Evolutionary conservation across 2,797 vertebrate species (phyloP).

Genomic region (Pelodytes ibericus): DNA sequence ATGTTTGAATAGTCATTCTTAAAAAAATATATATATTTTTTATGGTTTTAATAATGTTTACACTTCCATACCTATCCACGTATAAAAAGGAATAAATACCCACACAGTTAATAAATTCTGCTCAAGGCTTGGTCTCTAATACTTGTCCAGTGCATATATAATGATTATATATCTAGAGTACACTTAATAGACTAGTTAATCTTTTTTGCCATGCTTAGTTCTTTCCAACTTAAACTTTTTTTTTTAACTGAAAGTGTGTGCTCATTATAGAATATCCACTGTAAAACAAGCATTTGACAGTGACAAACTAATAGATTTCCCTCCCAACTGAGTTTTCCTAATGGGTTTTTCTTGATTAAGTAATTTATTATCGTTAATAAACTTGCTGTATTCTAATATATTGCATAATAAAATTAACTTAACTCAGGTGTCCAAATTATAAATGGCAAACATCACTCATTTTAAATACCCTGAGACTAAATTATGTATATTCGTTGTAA

Average conservation of each 20-base stretch:
- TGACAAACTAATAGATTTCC: constrained; percentile 37
- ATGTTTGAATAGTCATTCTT: constrained; percentile 10
- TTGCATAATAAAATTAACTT: constrained; percentile 44
- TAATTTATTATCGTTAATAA: constrained; percentile 45
- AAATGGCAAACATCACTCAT: constrained; percentile 34
- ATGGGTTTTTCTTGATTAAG: constrained; percentile 38
- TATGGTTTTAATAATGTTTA: no score
- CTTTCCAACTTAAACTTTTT: no score
- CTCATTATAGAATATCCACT: no score
- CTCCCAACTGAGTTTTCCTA: constrained; percentile 24
- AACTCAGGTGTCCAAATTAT: constrained; percentile 36
- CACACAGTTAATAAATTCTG: no score
- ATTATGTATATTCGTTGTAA: constrained; percentile 20
- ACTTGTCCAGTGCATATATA: no score
- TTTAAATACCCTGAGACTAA: constrained; percentile 20
- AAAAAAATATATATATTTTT: neutral
- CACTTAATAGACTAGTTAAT: no score
- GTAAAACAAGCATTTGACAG: constrained; percentile 40
- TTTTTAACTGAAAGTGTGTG: no score
- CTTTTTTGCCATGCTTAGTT: no score
- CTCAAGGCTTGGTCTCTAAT: no score
- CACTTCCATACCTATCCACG: no score
- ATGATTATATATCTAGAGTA: no score
- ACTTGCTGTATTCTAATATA: constrained; percentile 44
- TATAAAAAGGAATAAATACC: neutral